Base-by-base conservation (phyloP, 2,888 invertebrate species). In the Drosophila fungiperda region DNA sequence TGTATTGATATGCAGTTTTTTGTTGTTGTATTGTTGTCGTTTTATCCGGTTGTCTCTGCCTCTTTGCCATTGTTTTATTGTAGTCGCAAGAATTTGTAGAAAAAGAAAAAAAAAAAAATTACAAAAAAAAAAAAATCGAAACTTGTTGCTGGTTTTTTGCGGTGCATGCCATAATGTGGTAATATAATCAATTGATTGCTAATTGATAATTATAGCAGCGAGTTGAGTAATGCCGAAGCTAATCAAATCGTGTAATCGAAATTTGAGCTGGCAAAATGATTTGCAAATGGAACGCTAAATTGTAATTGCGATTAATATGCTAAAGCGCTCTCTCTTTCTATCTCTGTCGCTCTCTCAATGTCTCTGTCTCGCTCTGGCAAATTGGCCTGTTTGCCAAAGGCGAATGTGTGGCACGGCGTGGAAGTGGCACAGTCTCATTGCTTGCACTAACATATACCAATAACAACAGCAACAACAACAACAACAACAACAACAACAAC, bases 121-220 rank as follows among this genome's bases (percentile, higher is more conserved):
- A 8, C 33, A 32, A 59, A 33, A n/a, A 29, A 12, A 4, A 42
- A 20, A 67, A 42, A 36, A 55, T 64, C 35, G 61, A 52, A 73
- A 72, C 57, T 54, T 38, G 48, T 70, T 68, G 66, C 36, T 66
- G 73, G 5, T 29, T 29, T 26, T 35, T 45, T 74, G 69, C 75
- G 63, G 69, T 75, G 74, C 70, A 75, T 82, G 78, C 66, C 71
- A 76, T 76, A 78, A 80, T 81, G 78, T 71, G 72, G 78, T 70
- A 85, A 83, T 87, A 77, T 74, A 87, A 83, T 90, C 88, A 90
- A 91, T 90, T 83, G 90, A 88, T 91, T 91, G 87, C 90, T 91
- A 91, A 90, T 91, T 91, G 91, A 89, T 91, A 89, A 91, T 90
- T 91, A 90, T 86, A 73, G 80, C 73, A 76, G 61, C 63, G 45